Evolutionary conservation across 2,113 vertebrate species (phyloP).

Genomic region (Crotalus viridis): DNA sequence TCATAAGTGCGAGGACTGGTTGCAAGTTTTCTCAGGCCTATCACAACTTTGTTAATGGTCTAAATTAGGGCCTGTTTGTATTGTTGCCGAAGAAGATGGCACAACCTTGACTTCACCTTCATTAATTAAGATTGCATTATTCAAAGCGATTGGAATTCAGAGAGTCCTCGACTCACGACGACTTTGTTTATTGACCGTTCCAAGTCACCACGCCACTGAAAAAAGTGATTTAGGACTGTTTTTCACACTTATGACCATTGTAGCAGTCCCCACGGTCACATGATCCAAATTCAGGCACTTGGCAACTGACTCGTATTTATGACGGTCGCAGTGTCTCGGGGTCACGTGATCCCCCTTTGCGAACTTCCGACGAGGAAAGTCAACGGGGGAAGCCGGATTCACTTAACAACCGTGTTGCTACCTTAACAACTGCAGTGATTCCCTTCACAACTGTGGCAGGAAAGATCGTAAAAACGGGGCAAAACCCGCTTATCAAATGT

Average conservation of each 20-base stretch:
- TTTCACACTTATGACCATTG: not conserved
- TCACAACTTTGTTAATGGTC: not conserved
- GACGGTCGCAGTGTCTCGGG: not conserved
- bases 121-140: not conserved
- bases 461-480: no score
- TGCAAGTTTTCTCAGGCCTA: not conserved
- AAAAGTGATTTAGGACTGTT: not conserved
- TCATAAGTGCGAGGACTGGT: not conserved
- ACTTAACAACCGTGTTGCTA: no score
- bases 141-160: not conserved
- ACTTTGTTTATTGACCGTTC: no score
- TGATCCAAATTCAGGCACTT: not conserved
- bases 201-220: not conserved
- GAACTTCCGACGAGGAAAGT: not conserved
- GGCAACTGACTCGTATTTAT: not conserved
- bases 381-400: not conserved
- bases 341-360: no score
- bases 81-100: not conserved
- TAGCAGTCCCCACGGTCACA: not conserved
- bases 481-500: no score
- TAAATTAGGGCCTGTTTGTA: not conserved
- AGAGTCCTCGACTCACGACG: not conserved
- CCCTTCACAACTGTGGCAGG: no score
- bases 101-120: not conserved
- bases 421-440: no score